Conservation (phyloP, 1,140 invertebrate genomes). For the Oreohelix idahoensis region DNA sequence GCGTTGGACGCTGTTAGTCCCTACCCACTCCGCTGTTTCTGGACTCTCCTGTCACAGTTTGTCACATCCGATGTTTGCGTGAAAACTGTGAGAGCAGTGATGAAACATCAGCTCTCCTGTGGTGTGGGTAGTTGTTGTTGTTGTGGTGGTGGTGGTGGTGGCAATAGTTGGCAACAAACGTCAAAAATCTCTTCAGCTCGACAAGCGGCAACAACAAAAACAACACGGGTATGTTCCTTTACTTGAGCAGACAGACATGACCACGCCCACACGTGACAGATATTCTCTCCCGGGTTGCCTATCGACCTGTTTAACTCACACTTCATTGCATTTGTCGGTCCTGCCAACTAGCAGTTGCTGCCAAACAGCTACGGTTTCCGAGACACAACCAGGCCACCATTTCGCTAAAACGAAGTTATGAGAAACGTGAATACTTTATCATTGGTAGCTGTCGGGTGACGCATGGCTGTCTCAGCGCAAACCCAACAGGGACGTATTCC, state of each 20-base stretch:
- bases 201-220: slow-evolving; percentile 3
- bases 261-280: background rate
- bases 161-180: background rate
- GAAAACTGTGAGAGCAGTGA: too few relatives aligned
- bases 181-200: background rate
- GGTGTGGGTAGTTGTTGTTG: slow-evolving; percentile 1
- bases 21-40: background rate
- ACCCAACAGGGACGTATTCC: background rate
- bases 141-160: background rate
- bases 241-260: background rate
- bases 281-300: background rate
- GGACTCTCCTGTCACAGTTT: background rate
- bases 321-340: background rate
- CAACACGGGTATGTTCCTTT: background rate
- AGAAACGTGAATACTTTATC: background rate
- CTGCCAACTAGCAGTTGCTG: background rate
- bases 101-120: background rate
- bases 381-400: background rate
- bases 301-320: background rate
- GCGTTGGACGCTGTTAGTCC: background rate
- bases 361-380: background rate
- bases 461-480: background rate
- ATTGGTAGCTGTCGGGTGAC: background rate
- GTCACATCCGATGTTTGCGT: background rate
- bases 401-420: background rate